Percentiles rank a stretch among this genome's conserved stretches.
Conservation (phyloP, 2,113 vertebrate genomes). For the Zapus hudsonius region DNA sequence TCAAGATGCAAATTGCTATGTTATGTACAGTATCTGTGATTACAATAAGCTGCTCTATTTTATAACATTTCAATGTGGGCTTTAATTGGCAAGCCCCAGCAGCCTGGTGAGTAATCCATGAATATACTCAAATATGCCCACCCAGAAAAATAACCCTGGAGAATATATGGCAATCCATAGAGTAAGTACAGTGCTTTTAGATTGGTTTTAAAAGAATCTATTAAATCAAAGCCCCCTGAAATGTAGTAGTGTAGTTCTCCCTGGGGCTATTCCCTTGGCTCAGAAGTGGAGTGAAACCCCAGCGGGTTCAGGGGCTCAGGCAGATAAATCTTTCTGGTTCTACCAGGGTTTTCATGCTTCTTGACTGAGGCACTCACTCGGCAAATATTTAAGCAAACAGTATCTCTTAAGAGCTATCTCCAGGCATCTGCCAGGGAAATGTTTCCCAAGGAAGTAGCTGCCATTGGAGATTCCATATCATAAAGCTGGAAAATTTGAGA, state of each 20-base stretch:
- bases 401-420: constrained; percentile 1
- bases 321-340: neutral
- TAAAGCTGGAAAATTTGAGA: neutral
- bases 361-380: neutral
- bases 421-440: neutral
- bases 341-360: neutral
- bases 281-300: neutral
- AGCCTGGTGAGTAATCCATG: constrained; percentile 50
- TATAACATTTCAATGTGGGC: constrained; percentile 74
- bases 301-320: neutral
- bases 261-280: neutral
- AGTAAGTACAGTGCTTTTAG: constrained; percentile 47
- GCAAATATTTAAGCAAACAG: constrained; percentile 38
- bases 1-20: constrained; percentile 80
- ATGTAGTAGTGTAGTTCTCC: neutral
- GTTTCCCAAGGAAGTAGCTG: neutral
- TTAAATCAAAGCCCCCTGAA: constrained; percentile 33
- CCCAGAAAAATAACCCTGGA: constrained; percentile 48
- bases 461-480: neutral
- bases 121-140: constrained; percentile 51
- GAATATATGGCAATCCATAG: constrained; percentile 67
- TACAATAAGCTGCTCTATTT: constrained; percentile 80
- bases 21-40: constrained; percentile 82
- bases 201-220: constrained; percentile 33
- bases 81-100: constrained; percentile 77